Evolutionary conservation across 2,888 invertebrate species (phyloP), one percentile per base, ranked within the genome.

Genomic region (Oscheius onirici): DNA sequence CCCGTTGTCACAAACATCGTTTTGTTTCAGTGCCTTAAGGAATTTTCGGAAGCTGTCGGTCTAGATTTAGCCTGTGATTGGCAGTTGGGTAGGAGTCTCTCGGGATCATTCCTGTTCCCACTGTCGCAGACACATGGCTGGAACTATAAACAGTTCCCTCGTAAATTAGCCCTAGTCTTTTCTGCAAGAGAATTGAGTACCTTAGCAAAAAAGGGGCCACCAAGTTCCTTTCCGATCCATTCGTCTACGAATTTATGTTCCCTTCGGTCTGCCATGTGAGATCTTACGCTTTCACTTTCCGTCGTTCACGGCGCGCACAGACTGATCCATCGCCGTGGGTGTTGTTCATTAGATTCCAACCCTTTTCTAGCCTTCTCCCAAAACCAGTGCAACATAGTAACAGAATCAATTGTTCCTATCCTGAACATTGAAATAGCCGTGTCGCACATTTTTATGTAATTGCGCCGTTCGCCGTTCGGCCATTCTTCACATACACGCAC

Each of bases 101-200:
- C 55, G 55, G 55, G 55, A 55, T 55, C 26, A 55, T 55, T 55
- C 55, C 55, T 55, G 55, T 55, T 55, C 34, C 20, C 24, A 51
- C 34, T 51, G 51, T 51, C 51, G 51, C 55, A 26, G 55, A 46
- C 46, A 46, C 20, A 17, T 46, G 22, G 26, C 55, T 28, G 55
- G 55, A 55, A 55, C 55, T 55, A 55, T 55, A 55, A 55, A 55
- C 55, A 55, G 55, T 55, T 55, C 55, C 22, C 11, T 55, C 28
- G 28, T 26, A 55, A 28, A 26, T 55, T 24, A 28, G 55, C 55
- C 28, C n/a, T 20, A 46, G 22, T 34, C 22, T 55, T n/a, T 52
- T 11, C 26, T 55, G 17, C 51, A 11, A 15, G 17, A 51, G 22
- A 51, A 24, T 51, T 15, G 17, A 15, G 17, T 51, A 3, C 51